Evolutionary conservation across 1,140 invertebrate species (phyloP).

Genomic region (Drosophila lini): DNA sequence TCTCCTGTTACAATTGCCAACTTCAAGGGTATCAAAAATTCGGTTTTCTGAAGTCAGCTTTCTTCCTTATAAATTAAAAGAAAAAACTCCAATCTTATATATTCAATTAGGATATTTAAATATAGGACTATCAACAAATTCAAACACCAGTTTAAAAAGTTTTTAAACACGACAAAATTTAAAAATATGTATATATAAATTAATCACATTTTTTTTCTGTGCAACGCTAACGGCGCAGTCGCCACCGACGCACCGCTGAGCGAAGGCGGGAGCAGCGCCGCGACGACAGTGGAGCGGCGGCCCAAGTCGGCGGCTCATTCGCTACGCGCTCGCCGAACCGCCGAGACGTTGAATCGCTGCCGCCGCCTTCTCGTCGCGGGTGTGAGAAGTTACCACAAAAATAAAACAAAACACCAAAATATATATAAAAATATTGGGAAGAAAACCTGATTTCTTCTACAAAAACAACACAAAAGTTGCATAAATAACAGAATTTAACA

Average conservation of each 20-base stretch:
- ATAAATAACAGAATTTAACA: constrained; percentile 29
- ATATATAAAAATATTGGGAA: constrained; percentile 32
- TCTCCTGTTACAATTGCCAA: no score
- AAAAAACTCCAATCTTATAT: no score
- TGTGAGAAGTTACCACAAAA: constrained; percentile 29
- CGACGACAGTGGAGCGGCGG: constrained; percentile 41
- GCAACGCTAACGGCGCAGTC: constrained; percentile 10
- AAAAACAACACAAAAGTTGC: constrained; percentile 17
- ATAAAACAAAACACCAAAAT: constrained; percentile 22
- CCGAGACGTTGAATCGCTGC: constrained; percentile 61
- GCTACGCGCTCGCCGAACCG: constrained; percentile 72
- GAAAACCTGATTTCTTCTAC: constrained; percentile 46
- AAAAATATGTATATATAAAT: not conserved
- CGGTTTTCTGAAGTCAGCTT: no score
- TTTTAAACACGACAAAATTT: not conserved
- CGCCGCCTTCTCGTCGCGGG: constrained; percentile 47
- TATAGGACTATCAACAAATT: no score
- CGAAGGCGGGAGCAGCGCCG: constrained; percentile 34
- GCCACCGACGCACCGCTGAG: constrained; percentile 23
- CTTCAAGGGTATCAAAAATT: no score
- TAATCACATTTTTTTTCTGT: not conserved
- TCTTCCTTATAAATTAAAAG: no score
- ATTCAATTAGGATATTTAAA: no score
- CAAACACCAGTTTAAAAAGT: not conserved
- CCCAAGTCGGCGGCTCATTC: constrained; percentile 55